Conservation (phyloP, 2,888 invertebrate genomes). For the Eledone cirrhosa region DNA sequence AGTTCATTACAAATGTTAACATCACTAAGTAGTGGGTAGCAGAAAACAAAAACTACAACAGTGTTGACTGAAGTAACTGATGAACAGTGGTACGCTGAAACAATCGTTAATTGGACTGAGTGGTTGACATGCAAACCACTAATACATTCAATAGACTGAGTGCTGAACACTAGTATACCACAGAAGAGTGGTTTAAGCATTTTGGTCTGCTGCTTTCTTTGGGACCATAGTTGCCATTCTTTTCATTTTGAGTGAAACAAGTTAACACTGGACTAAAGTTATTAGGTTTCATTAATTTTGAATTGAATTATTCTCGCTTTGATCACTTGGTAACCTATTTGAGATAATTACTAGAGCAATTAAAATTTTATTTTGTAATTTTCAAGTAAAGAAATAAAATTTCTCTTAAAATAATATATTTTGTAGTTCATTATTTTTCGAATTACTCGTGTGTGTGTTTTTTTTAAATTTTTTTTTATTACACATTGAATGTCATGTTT, state of each 20-base stretch:
- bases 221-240: conserved; percentile 25
- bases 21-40: no score
- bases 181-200: not conserved
- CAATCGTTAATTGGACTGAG: no score
- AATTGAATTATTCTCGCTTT: conserved; percentile 22
- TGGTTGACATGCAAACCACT: no score
- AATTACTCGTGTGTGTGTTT: no score
- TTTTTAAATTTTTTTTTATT: not conserved
- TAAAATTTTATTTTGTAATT: conserved; percentile 27
- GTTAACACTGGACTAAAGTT: conserved; percentile 19
- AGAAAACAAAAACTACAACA: no score
- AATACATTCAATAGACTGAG: no score
- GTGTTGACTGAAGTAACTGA: no score
- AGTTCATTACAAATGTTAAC: no score
- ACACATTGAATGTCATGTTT: no score
- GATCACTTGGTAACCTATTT: conserved; percentile 28
- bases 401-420: conserved; percentile 18
- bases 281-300: conserved; percentile 14
- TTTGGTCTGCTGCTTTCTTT: conserved; percentile 15
- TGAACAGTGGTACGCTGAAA: no score
- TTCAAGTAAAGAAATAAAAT: conserved; percentile 28
- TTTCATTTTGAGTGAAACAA: conserved; percentile 25
- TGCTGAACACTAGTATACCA: no score
- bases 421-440: conserved; percentile 5
- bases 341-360: conserved; percentile 24